These are phyloP conservation scores for Drosophila repletoides DNA, from an alignment of 1,140 invertebrate species.

Conservation along the genomic window DNA sequence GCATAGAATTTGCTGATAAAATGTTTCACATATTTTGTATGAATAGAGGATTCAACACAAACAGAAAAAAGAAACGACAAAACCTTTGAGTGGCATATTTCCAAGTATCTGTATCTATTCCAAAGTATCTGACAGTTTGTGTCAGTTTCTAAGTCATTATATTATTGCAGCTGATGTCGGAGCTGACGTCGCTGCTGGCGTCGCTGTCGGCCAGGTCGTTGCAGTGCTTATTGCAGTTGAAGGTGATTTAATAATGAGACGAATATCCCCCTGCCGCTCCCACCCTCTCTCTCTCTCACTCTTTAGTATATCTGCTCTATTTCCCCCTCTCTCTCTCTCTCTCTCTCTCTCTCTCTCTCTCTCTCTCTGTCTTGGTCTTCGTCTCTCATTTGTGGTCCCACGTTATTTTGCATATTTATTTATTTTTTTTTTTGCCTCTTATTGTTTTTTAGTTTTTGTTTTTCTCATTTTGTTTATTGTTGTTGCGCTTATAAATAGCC, in stretches of 20 bases:
- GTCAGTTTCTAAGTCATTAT: neutral
- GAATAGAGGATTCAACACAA: neutral
- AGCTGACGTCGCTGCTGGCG: slow-evolving; percentile 7
- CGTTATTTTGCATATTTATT: slow-evolving; percentile 23
- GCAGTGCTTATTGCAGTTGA: slow-evolving; percentile 74
- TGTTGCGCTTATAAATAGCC: slow-evolving; percentile 55
- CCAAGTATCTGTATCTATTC: slow-evolving; percentile 24
- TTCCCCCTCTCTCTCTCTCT: neutral
- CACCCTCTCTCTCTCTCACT: neutral
- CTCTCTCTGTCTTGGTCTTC: neutral
- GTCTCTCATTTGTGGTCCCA: neutral
- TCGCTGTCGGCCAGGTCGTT: slow-evolving; percentile 50
- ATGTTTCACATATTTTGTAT: too few relatives aligned
- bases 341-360: neutral
- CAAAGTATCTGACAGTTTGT: slow-evolving; percentile 17
- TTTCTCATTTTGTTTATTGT: slow-evolving; percentile 17
- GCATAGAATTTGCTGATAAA: too few relatives aligned
- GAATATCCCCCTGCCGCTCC: neutral
- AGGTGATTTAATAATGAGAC: slow-evolving; percentile 77
- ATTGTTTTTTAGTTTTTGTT: neutral
- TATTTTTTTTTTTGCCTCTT: neutral
- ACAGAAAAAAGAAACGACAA: too few relatives aligned
- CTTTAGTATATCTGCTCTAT: neutral
- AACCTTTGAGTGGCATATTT: neutral
- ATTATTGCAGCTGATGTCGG: slow-evolving; percentile 8